Conservation (phyloP, 92 coral and sea anemone genomes). For the Chrysogorgia sp. region DNA sequence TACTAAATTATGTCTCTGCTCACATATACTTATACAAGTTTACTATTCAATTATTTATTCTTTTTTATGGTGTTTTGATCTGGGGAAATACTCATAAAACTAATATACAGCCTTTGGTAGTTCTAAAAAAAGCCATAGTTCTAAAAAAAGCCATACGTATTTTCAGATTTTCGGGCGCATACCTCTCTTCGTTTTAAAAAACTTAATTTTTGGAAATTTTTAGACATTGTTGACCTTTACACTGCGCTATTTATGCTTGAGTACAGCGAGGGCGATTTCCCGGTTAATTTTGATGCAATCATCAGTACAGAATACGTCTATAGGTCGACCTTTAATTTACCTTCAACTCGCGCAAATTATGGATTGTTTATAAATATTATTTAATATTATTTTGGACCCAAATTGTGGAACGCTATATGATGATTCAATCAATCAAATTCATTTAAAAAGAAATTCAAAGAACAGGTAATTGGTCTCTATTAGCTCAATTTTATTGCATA, state of each 20-base stretch:
- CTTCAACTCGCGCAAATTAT: too few species aligned
- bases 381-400: too few species aligned
- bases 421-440: too few species aligned
- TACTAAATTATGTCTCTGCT: constrained; percentile 13
- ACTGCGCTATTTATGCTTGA: constrained; percentile 18
- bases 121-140: neutral
- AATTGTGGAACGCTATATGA: too few species aligned
- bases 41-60: constrained; percentile 1
- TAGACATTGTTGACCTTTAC: neutral
- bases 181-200: neutral
- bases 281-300: constrained; percentile 12
- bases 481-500: too few species aligned
- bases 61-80: constrained; percentile 18
- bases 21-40: constrained; percentile 9
- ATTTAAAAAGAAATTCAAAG: too few species aligned
- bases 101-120: neutral
- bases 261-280: constrained; percentile 9
- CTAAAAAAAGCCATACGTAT: constrained; percentile 2
- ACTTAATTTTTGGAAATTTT: constrained; percentile 3
- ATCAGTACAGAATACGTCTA: too few species aligned
- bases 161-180: constrained; percentile 26
- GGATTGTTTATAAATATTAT: too few species aligned
- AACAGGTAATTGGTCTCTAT: too few species aligned
- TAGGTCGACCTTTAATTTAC: too few species aligned
- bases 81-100: constrained; percentile 19